A percentile compares a stretch with the other conserved stretches of the same genome.
These are phyloP conservation scores for Nasonia vitripennis DNA, from an alignment of 1,140 invertebrate genomes.

Conservation along the genomic window DNA sequence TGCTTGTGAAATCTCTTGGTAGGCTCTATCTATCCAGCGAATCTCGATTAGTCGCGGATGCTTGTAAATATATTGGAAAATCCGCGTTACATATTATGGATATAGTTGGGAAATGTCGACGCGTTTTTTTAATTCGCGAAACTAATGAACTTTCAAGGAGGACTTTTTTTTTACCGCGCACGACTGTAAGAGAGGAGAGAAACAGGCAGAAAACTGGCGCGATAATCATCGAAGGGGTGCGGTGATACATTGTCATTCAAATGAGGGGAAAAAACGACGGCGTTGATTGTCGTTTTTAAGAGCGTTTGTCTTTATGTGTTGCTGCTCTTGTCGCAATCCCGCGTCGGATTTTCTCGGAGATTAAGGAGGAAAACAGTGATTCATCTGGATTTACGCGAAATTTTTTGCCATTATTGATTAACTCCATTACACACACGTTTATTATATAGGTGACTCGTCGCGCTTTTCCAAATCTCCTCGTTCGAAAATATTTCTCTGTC, in stretches of 20 bases:
- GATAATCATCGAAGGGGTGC: neutral
- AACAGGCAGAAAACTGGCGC: neutral
- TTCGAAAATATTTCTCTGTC: no score
- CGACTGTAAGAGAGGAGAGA: neutral
- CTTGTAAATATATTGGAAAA: slow-evolving; percentile 26
- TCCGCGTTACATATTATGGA: neutral
- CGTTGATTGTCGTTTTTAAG: no score
- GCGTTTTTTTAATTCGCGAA: neutral
- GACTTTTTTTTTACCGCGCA: neutral
- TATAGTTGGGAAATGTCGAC: neutral
- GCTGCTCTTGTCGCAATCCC: neutral
- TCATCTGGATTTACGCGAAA: neutral
- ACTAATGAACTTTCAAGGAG: neutral
- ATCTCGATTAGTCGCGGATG: slow-evolving; percentile 43
- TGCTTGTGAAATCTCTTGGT: slow-evolving; percentile 37
- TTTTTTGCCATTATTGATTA: no score
- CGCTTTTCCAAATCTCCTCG: no score
- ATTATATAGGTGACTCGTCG: no score
- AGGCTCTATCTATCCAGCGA: slow-evolving; percentile 38
- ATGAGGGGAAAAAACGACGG: neutral
- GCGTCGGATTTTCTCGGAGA: neutral
- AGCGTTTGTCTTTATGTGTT: neutral
- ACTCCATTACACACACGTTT: no score
- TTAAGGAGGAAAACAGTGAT: no score
- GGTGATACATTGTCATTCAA: neutral